Base-by-base conservation (phyloP, 2,113 vertebrate genomes). In the Phrynosoma blainvillii region DNA sequence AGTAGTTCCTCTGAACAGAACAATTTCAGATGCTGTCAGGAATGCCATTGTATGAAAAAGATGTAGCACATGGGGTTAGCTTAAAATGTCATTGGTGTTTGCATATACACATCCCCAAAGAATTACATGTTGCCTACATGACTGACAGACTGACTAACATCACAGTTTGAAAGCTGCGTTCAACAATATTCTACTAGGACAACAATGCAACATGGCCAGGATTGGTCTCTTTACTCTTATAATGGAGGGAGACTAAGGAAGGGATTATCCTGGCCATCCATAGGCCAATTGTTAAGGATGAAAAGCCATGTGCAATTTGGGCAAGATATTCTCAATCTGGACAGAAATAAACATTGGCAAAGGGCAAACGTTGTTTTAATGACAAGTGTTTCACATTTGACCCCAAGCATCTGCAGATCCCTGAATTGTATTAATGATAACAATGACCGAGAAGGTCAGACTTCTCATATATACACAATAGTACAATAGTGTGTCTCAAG, bases 71-170 rank as follows among this genome's bases (percentile, higher is more conserved):
- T 68, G 54, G 86, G 76, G 77, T 59, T 76, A 80, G 70, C 76
- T 88, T 68, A 79, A 83, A 88, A 89, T 89, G 89, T 0, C 11
- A 90, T 93, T 79, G 85, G 87, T 84, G 68, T 85, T 82, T 0
- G 0, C 87, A 84, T 79, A 84, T 76, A 40, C 73, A 10, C 59
- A 83, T 32, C 54, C n/a, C 10, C 75, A 86, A 56, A 27, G 14
- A 78, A 30, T n/a, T 30, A 30, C 65, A 56, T 42, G 52, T 27
- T 71, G 14, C 62, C 54, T 56, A 84, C 42, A 65, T 25, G 25
- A 23, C 36, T 13, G 23, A 88, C 5, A 54, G 36, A 47, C 36
- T 13, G n/a, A 88, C 3, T 36, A n/a, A 84, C 62, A 40, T 36
- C 30, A 25, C 40, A 36, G 4, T 36, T 84, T 83, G 59, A 77